Evolutionary conservation across 92 coral and sea anemone species (phyloP), one percentile per base, ranked within the genome.

Genomic region (Phymanthus crucifer): DNA sequence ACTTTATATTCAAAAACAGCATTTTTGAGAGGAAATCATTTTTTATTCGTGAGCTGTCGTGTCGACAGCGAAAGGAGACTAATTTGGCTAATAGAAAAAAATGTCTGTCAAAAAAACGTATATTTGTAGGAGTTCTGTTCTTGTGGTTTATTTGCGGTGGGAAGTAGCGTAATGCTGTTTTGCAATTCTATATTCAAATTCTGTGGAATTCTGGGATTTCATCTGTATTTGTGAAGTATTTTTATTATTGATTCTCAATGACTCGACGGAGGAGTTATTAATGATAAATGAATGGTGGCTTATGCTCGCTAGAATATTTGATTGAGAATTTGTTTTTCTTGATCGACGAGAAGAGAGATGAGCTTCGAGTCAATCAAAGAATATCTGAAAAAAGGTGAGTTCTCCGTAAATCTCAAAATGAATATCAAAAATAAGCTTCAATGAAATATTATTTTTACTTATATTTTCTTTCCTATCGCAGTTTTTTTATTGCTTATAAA

Each of bases 131-230:
- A 24, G 68, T 29, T 10, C 1, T 11, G 16, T 29, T 27, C 26
- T 33, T 61, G 68, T 61, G 68, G 68, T 61, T 10, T 61, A 61
- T 61, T 61, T 61, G 68, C 19, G 68, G 68, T 61, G 17, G 26
- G 68, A 61, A 61, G 33, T 61, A 33, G 26, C 14, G 26, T 61
- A 61, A 27, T 6, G 26, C 68, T 61, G 17, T 61, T 24, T 29
- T 61, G 68, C 68, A 61, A 61, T 61, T 61, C 34, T 9, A 12
- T 61, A 61, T 61, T 61, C 68, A 61, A 61, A 61, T 61, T 61
- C 68, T 0, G 2, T 24, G 13, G 64, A 54, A 61, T 24, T 61
- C 68, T 61, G 34, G 68, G 32, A 27, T 26, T 61, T 61, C 68
- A 61, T 61, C n/a, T n/a, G n/a, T 61, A 61, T 11, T 12, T 12